Conservation (phyloP, 2,113 vertebrate species). For the Chiloscyllium plagiosum region DNA sequence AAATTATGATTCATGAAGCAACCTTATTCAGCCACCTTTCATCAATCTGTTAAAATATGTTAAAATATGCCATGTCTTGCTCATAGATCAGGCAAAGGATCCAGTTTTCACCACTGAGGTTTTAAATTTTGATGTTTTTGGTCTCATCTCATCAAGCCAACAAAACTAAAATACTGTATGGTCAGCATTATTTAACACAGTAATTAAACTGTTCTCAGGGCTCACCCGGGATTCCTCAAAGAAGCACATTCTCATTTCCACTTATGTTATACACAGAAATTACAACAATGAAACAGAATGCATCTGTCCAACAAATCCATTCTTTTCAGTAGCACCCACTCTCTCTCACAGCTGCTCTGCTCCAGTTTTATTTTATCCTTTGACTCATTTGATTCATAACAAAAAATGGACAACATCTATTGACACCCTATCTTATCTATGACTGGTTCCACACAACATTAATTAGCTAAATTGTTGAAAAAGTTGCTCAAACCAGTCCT, state of each 20-base stretch:
- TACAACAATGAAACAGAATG: not conserved
- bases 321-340: not conserved
- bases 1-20: not conserved
- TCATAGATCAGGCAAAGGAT: not conserved
- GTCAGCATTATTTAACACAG: not conserved
- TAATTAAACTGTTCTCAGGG: not conserved
- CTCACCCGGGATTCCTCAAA: not conserved
- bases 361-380: too few relatives aligned
- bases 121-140: not conserved
- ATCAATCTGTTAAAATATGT: not conserved
- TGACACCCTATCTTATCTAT: too few relatives aligned
- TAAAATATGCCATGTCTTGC: not conserved
- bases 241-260: not conserved
- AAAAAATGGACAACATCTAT: too few relatives aligned
- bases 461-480: too few relatives aligned
- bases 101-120: not conserved
- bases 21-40: not conserved
- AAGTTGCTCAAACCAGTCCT: too few relatives aligned
- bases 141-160: not conserved
- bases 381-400: too few relatives aligned
- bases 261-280: not conserved
- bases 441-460: too few relatives aligned
- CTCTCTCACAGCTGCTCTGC: too few relatives aligned
- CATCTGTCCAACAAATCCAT: not conserved
- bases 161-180: not conserved